phyloP scores from a whole-genome alignment of 1,140 invertebrate species.

The Zophobas atratus region DNA sequence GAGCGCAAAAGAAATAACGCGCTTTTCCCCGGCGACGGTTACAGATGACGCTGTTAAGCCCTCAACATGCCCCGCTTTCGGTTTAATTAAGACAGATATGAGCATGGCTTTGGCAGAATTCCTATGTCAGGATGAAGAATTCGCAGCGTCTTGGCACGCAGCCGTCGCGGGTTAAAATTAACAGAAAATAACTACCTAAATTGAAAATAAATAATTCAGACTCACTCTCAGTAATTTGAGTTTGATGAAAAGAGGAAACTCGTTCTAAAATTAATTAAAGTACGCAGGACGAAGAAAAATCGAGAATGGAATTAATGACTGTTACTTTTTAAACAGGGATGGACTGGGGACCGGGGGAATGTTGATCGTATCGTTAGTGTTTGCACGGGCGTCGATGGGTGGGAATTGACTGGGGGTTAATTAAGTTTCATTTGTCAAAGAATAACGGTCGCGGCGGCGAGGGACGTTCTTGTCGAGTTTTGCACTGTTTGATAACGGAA shows the following conservation, averaged over 20 bases:
- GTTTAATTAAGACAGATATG: too few species aligned
- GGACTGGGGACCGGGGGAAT: too few species aligned
- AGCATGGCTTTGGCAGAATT: neutral
- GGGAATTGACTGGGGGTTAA: too few species aligned
- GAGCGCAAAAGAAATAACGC: too few species aligned
- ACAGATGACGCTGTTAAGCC: too few species aligned
- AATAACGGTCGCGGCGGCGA: too few species aligned
- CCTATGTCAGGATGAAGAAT: neutral
- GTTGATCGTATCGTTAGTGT: too few species aligned
- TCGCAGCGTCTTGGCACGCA: neutral
- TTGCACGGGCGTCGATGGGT: too few species aligned
- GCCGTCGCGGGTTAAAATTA: neutral
- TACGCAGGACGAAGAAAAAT: neutral
- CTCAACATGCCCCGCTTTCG: too few species aligned
- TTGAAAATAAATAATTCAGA: conserved; percentile 17
- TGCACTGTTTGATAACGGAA: too few species aligned
- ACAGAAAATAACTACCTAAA: neutral
- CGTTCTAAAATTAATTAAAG: neutral
- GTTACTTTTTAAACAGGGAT: neutral
- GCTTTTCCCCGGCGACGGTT: neutral
- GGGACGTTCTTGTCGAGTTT: too few species aligned
- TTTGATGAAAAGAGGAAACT: neutral
- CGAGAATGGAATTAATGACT: neutral
- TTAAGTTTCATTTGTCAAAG: too few species aligned
- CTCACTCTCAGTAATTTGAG: neutral